Base-by-base conservation (phyloP, 2,797 vertebrate genomes). In the Gobionotothen gibberifrons region DNA sequence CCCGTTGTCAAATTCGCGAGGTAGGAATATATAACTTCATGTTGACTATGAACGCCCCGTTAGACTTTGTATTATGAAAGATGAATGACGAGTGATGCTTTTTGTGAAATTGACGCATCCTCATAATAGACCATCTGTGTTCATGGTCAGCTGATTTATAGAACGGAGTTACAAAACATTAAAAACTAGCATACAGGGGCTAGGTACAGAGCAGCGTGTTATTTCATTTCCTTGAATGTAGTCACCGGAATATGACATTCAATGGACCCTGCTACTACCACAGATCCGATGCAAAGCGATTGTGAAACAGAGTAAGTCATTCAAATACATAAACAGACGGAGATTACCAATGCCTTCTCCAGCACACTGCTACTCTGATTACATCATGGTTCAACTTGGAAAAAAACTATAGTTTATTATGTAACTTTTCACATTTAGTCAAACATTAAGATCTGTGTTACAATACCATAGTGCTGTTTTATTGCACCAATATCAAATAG, bases 271-370 rank as follows among this genome's bases (percentile, higher is more conserved):
- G 67, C 67, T 40, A 49, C 84, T 22, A 48, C 78, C 6, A 56
- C 87, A 53, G 48, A 51, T 55, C 59, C 83, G 11, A 78, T 93
- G 56, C 92, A 93, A 19, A 90, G 72, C 89, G 93, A 94, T 6
- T 82, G 87, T 90, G 94, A 94, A 62, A 74, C 90, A 17, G 90
- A 92, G 94, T 95, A 58, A 95, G 94, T 93, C 16, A 48, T 44
- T 57, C 7, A 1, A 2, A 40, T 2, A 56, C 8, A 10, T 16
- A 0, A 22, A 17, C 0, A 70, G 39, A 8, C 22, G 19, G 32
- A 47, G 3, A 48, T 42, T 49, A 17, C 32, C 8, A 36, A 36
- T 36, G 8, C 17, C 58, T 55, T 12, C 29, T 29, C 21, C 60
- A 32, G 21, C 9, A 16, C 53, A 2, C 60, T 3, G 48, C 21